Conservation (phyloP, 1,140 invertebrate species). For the Sitobion miscanthi region DNA sequence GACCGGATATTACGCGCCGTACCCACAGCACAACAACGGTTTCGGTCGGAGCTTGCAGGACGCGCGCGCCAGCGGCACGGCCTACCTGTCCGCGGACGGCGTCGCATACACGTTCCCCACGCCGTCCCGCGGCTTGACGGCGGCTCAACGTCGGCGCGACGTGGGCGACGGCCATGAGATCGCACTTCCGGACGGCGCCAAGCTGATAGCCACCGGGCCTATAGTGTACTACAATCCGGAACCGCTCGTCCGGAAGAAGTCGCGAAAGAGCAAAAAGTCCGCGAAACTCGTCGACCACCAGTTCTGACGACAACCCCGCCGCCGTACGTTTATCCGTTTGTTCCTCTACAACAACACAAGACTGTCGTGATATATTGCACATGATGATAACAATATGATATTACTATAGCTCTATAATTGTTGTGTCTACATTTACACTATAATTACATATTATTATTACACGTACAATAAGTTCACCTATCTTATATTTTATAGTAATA, state of each 20-base stretch:
- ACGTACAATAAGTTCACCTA: not conserved
- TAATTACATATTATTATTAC: not conserved
- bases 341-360: constrained; percentile 38
- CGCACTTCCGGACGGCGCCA: constrained; percentile 65
- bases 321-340: not conserved
- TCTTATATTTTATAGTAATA: not conserved
- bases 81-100: constrained; percentile 67
- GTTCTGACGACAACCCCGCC: not conserved
- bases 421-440: not conserved
- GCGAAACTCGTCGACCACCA: not conserved
- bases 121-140: not conserved
- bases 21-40: constrained; percentile 64
- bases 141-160: not conserved
- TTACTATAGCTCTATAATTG: not conserved
- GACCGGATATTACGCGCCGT: not conserved
- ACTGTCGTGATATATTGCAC: constrained; percentile 20
- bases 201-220: constrained; percentile 72
- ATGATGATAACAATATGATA: not conserved
- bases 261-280: constrained; percentile 8
- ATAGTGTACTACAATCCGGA: constrained; percentile 70
- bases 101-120: constrained; percentile 65
- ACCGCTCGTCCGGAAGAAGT: constrained; percentile 23
- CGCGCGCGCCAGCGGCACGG: constrained; percentile 75
- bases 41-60: constrained; percentile 72
- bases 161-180: constrained; percentile 27